Percentiles rank a stretch among this genome's conserved stretches.
phyloP scores from a whole-genome alignment of 2,797 vertebrate genomes.

The Oceanodroma leucorhoa region DNA sequence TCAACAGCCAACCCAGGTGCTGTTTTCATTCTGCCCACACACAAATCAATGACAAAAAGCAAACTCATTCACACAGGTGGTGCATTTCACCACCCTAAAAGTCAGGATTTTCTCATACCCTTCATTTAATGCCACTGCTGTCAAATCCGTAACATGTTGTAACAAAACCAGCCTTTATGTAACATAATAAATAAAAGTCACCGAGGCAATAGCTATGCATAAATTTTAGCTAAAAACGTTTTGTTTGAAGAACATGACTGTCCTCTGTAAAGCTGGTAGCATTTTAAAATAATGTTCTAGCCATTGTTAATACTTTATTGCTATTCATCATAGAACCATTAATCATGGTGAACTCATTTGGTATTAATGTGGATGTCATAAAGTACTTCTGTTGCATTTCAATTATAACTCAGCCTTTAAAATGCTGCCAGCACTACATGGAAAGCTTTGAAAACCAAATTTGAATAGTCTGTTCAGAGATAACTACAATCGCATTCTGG shows the following conservation, averaged over 20 bases:
- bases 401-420: conserved; percentile 51
- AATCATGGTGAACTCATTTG: conserved; percentile 57
- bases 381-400: conserved; percentile 57
- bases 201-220: conserved; percentile 18
- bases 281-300: conserved; percentile 59
- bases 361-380: conserved; percentile 48
- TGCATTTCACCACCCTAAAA: background rate
- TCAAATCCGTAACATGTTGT: background rate
- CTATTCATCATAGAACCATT: conserved; percentile 57
- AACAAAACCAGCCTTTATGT: conserved; percentile 33
- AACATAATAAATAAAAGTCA: conserved; percentile 45
- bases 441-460: conserved; percentile 34
- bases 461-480: conserved; percentile 17
- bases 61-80: background rate
- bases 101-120: background rate
- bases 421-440: conserved; percentile 41
- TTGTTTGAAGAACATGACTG: conserved; percentile 27
- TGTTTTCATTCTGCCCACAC: background rate
- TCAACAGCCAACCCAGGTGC: background rate
- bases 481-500: background rate
- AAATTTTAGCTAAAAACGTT: conserved; percentile 42
- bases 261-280: conserved; percentile 29
- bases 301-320: conserved; percentile 60
- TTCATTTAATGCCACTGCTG: conserved; percentile 16
- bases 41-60: background rate